Conservation (phyloP, 2,797 vertebrate species). For the Carcharodon carcharias region DNA sequence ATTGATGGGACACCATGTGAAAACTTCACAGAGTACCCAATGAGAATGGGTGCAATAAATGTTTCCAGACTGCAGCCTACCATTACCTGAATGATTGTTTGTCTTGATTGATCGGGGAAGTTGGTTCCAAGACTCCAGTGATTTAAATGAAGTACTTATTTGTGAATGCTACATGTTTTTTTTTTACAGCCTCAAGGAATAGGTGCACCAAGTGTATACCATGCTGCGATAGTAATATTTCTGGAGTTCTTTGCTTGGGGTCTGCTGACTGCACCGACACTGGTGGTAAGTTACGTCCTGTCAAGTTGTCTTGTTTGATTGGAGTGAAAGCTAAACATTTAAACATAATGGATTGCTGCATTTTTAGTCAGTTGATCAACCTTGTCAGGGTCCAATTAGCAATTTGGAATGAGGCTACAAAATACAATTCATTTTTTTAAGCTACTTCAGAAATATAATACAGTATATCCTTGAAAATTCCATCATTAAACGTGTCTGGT, state of each 20-base stretch:
- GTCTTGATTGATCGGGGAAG: neutral
- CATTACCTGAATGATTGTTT: neutral
- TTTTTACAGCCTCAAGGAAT: constrained; percentile 67
- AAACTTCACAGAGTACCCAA: neutral
- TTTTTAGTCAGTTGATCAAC: neutral
- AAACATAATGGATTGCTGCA: neutral
- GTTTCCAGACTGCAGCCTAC: neutral
- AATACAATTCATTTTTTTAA: neutral
- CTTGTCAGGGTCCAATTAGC: neutral
- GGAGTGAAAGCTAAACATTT: neutral
- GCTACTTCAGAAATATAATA: neutral
- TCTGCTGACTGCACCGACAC: constrained; percentile 83
- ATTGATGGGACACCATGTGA: neutral
- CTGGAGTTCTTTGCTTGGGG: constrained; percentile 97
- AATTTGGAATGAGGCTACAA: neutral
- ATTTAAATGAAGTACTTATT: neutral
- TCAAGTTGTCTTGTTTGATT: neutral
- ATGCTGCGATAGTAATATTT: constrained; percentile 95
- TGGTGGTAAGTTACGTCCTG: constrained; percentile 68
- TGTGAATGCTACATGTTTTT: neutral
- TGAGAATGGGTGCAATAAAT: neutral
- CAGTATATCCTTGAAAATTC: neutral
- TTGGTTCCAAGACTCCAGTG: neutral
- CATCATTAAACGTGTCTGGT: neutral
- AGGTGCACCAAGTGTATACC: constrained; percentile 77